Conservation (phyloP, 2,797 vertebrate species). For the Hemitrygon akajei region DNA sequence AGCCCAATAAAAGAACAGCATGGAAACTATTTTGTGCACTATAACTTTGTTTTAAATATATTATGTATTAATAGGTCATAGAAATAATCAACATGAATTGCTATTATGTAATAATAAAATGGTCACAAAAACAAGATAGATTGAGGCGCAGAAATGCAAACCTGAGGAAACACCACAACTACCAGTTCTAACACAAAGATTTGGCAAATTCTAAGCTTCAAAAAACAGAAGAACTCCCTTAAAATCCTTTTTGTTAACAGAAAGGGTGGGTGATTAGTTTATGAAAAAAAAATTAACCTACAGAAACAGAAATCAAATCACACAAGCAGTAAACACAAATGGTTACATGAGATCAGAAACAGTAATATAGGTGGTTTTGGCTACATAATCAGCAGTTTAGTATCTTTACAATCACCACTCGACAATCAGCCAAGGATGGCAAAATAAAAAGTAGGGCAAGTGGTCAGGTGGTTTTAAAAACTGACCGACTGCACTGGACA, state of each 20-base stretch:
- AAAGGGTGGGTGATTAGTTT: background rate
- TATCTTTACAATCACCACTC: too few relatives aligned
- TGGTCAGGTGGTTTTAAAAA: too few relatives aligned
- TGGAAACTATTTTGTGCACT: background rate
- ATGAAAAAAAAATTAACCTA: too few relatives aligned
- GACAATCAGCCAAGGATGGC: too few relatives aligned
- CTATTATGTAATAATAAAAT: background rate
- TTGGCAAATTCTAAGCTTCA: background rate
- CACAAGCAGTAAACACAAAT: too few relatives aligned
- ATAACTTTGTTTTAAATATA: background rate
- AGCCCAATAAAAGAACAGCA: slow-evolving; percentile 7
- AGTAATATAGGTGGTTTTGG: too few relatives aligned
- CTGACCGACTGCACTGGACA: too few relatives aligned
- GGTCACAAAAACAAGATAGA: background rate
- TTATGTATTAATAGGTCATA: background rate
- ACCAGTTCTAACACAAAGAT: background rate
- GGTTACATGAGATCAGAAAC: too few relatives aligned
- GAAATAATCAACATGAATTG: background rate
- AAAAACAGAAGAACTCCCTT: background rate
- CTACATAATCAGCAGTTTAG: too few relatives aligned
- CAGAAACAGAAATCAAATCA: too few relatives aligned
- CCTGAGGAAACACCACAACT: background rate
- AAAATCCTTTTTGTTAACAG: too few relatives aligned
- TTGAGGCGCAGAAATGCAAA: background rate
- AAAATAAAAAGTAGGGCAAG: too few relatives aligned